Evolutionary conservation across 1,140 invertebrate species (phyloP).

Genomic region (Drosophila varians): DNA sequence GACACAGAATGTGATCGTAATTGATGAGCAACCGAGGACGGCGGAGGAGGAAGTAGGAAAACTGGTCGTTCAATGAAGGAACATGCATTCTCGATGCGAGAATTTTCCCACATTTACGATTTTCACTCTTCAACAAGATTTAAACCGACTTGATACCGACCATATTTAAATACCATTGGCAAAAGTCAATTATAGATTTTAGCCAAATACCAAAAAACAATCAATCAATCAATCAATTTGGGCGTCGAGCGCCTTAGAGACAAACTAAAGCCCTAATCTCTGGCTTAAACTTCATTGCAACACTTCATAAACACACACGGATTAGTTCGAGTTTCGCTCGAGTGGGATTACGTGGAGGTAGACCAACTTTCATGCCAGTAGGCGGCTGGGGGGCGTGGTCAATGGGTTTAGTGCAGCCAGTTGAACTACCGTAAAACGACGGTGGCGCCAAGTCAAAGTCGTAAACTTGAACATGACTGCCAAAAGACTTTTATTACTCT

Average conservation of each 20-base stretch:
- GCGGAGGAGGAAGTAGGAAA: constrained; percentile 6
- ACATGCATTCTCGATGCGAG: constrained; percentile 3
- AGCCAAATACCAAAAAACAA: neutral
- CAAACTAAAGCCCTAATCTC: constrained; percentile 22
- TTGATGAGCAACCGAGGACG: constrained; percentile 11
- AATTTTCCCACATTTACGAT: constrained; percentile 22
- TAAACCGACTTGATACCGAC: too few relatives aligned
- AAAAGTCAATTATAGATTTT: constrained; percentile 34
- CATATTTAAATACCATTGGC: too few relatives aligned
- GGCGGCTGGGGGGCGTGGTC: constrained; percentile 38
- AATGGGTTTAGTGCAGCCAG: constrained; percentile 27
- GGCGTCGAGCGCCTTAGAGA: constrained; percentile 4
- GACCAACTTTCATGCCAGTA: constrained; percentile 13
- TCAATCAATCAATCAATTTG: constrained; percentile 29
- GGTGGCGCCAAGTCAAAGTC: constrained; percentile 45
- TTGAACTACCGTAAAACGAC: constrained; percentile 32
- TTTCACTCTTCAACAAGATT: neutral
- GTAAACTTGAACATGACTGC: constrained; percentile 45
- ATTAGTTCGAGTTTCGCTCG: constrained; percentile 24
- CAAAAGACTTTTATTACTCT: constrained; percentile 28
- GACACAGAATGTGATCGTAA: constrained; percentile 33
- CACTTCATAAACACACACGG: constrained; percentile 4
- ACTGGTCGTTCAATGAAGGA: constrained; percentile 37
- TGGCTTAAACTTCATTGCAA: constrained; percentile 24
- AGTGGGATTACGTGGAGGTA: too few relatives aligned